A percentile compares a stretch with the other conserved stretches of the same genome.
Evolutionary conservation across 2,888 invertebrate genomes (phyloP).

Genomic region (Drosophila nigricruria): DNA sequence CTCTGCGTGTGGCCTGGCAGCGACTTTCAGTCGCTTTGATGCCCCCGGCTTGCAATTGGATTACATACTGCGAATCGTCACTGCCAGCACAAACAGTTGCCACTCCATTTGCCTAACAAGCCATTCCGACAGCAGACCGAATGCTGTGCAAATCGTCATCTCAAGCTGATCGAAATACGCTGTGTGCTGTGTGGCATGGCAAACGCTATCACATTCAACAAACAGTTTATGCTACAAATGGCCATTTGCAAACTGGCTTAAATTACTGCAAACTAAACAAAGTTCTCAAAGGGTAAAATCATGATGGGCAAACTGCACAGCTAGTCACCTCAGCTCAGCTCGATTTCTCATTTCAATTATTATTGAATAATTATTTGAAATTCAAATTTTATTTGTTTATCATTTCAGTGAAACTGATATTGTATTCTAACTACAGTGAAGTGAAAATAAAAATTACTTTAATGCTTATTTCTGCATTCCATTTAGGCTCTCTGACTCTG

Average conservation of each 20-base stretch:
- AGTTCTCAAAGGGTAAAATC: no score
- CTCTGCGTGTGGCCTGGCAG: constrained; percentile 26
- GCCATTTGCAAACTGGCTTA: background rate
- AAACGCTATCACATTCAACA: background rate
- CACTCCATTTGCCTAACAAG: constrained; percentile 41
- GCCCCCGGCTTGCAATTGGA: constrained; percentile 49
- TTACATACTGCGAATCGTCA: constrained; percentile 33
- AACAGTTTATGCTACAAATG: background rate
- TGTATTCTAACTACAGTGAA: no score
- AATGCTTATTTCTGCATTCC: background rate
- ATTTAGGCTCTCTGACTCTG: background rate
- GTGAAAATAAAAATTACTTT: no score
- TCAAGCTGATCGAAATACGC: background rate
- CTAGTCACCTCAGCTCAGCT: no score
- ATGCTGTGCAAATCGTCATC: background rate
- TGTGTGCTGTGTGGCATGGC: background rate
- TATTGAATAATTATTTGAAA: no score
- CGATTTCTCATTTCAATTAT: no score
- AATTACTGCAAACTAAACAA: background rate
- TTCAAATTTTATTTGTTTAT: no score
- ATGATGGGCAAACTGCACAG: no score
- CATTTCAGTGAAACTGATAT: no score
- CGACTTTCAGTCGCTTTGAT: constrained; percentile 36
- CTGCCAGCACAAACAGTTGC: constrained; percentile 23
- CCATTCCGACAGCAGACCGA: background rate